Percentiles rank a stretch among this genome's conserved stretches.
Conservation (phyloP, 2,113 vertebrate genomes). For the Bufo gargarizans region DNA sequence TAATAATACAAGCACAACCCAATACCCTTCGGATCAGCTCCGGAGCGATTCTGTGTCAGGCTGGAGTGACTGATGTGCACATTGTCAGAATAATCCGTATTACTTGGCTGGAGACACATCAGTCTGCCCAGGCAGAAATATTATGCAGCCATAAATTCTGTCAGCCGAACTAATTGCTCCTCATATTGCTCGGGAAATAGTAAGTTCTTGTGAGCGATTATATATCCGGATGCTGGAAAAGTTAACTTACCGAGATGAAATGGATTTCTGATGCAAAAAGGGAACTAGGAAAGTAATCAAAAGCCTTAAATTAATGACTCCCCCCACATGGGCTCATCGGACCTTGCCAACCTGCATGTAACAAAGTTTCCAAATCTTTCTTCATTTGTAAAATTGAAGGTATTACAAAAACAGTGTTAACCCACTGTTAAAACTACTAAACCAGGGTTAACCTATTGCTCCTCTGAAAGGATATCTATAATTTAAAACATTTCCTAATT, state of each 20-base stretch:
- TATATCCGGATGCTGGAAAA: constrained; percentile 25
- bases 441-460: not conserved
- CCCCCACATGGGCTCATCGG: not conserved
- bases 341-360: not conserved
- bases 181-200: constrained; percentile 25
- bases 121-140: constrained; percentile 33
- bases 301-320: constrained; percentile 4
- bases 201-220: constrained; percentile 3
- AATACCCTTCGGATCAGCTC: constrained; percentile 24
- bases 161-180: constrained; percentile 40
- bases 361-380: constrained; percentile 13
- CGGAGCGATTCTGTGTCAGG: constrained; percentile 15
- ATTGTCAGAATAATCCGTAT: constrained; percentile 28
- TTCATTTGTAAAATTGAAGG: not conserved
- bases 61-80: constrained; percentile 20
- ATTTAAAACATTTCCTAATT: too few relatives aligned
- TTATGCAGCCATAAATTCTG: constrained; percentile 31
- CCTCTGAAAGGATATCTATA: not conserved
- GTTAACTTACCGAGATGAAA: constrained; percentile 47
- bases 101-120: constrained; percentile 43
- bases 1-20: not conserved
- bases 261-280: constrained; percentile 33
- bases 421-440: too few relatives aligned
- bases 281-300: constrained; percentile 40
- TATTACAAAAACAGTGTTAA: too few relatives aligned